These are phyloP conservation scores for Habroteleia sp. DNA, from an alignment of 2,888 invertebrate species.

Conservation along the genomic window DNA sequence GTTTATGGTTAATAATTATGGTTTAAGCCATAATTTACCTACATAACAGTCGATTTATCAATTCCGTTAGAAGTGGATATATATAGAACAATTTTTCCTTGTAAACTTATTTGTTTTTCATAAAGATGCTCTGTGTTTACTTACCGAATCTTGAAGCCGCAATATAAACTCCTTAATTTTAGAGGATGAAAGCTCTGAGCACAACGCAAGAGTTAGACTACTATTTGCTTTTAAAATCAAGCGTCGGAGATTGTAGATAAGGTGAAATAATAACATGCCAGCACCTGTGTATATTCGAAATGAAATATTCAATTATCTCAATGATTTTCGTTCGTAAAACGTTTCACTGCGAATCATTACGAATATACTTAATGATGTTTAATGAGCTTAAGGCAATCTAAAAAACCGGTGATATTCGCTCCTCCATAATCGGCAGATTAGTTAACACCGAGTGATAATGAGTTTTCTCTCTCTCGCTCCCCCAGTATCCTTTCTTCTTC, in stretches of 20 bases:
- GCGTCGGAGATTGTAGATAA: conserved; percentile 13
- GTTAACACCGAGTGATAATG: conserved; percentile 53
- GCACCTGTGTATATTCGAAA: conserved; percentile 17
- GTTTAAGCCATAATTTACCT: too few species aligned
- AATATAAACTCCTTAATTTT: too few species aligned
- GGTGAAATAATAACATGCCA: conserved; percentile 18
- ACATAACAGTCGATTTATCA: too few species aligned
- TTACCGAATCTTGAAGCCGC: too few species aligned
- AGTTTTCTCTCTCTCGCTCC: conserved; percentile 35
- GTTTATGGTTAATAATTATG: too few species aligned
- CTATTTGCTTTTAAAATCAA: conserved; percentile 11
- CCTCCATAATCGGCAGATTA: conserved; percentile 40
- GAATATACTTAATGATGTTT: conserved; percentile 28
- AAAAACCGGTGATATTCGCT: conserved; percentile 15
- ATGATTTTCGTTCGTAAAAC: conserved; percentile 13
- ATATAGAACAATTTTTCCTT: too few species aligned
- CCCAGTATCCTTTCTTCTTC: conserved; percentile 12
- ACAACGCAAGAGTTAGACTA: too few species aligned
- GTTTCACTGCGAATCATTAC: conserved; percentile 12
- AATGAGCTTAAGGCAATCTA: conserved; percentile 52
- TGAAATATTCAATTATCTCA: conserved; percentile 37
- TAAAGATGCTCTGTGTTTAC: too few species aligned
- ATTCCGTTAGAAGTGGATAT: too few species aligned
- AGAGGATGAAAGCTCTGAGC: too few species aligned
- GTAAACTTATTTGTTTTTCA: too few species aligned